Conservation (phyloP, 2,113 vertebrate genomes). For the Clarias batrachus region DNA sequence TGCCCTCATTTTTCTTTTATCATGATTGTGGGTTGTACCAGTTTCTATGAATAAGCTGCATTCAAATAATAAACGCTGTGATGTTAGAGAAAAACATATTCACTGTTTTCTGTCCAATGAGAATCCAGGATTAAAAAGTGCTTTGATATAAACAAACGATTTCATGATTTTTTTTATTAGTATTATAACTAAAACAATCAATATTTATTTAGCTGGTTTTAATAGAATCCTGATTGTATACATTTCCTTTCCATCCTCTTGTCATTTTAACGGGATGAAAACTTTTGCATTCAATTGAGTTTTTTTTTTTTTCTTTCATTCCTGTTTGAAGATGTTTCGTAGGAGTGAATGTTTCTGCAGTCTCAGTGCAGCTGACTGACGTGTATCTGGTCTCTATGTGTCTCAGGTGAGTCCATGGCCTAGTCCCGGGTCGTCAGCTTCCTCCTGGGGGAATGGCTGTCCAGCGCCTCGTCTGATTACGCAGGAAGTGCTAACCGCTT, state of each 20-base stretch:
- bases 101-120: background rate
- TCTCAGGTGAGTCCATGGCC: conserved; percentile 47
- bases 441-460: conserved; percentile 33
- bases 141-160: background rate
- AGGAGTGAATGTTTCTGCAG: background rate
- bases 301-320: too few relatives aligned
- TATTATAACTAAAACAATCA: too few relatives aligned
- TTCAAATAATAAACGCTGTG: too few relatives aligned
- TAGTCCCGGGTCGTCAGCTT: conserved; percentile 35
- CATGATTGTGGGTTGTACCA: too few relatives aligned
- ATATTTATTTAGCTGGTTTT: background rate
- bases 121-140: background rate
- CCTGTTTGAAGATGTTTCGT: background rate
- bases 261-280: background rate
- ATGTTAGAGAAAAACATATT: too few relatives aligned
- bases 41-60: too few relatives aligned
- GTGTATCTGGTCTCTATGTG: background rate
- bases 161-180: too few relatives aligned
- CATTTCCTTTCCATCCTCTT: background rate
- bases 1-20: too few relatives aligned
- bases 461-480: background rate
- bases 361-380: background rate
- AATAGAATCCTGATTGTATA: background rate
- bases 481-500: conserved; percentile 7
- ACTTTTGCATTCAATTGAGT: background rate